A percentile compares a stretch with the other conserved stretches of the same genome.
Conservation (phyloP, 2,888 invertebrate species). For the Frankliniella intonsa region DNA sequence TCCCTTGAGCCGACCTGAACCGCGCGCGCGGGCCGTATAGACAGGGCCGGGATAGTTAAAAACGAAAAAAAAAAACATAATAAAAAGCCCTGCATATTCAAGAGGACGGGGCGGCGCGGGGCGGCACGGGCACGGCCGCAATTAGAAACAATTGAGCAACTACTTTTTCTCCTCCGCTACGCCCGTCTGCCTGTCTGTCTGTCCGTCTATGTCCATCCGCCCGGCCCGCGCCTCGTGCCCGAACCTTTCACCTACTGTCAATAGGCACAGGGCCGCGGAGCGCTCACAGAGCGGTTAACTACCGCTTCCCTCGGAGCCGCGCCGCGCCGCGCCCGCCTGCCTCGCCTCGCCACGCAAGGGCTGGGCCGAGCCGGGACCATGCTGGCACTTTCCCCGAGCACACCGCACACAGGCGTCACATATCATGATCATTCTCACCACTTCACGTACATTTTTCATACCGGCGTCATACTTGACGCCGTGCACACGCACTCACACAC, state of each 20-base stretch:
- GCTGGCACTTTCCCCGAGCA: background rate
- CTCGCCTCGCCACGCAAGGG: too few relatives aligned
- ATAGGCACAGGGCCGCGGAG: background rate
- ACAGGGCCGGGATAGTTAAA: background rate
- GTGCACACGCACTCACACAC: slow-evolving; percentile 4
- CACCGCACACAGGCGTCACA: background rate
- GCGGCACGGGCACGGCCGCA: background rate
- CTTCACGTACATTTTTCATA: background rate
- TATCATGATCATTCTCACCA: background rate
- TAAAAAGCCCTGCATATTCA: background rate
- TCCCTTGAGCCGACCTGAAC: too few relatives aligned
- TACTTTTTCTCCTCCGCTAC: background rate
- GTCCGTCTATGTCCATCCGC: background rate
- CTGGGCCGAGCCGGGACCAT: background rate
- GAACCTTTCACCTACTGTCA: slow-evolving; percentile 19
- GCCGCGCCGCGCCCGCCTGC: too few relatives aligned
- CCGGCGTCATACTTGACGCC: background rate
- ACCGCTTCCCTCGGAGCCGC: background rate
- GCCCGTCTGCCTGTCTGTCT: background rate
- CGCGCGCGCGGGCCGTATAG: too few relatives aligned
- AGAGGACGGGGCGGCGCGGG: background rate
- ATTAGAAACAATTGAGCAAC: background rate
- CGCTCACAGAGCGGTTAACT: background rate
- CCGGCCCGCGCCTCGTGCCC: background rate
- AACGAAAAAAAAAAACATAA: background rate